Evolutionary conservation across 2,113 vertebrate genomes (phyloP), one percentile per base, ranked within the genome.

Genomic region (Larimichthys crocea): DNA sequence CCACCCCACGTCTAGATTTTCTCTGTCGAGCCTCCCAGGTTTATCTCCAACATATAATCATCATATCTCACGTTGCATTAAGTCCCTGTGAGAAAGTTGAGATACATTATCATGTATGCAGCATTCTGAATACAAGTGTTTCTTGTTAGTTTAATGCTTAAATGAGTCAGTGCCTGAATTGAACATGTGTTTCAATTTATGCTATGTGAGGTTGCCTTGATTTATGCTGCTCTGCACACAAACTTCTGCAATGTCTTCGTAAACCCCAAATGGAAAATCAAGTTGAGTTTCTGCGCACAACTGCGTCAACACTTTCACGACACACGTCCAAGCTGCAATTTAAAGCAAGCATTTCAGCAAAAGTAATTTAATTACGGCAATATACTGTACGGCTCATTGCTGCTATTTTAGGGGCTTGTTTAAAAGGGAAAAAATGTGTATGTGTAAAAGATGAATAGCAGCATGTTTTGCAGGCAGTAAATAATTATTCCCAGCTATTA

Each of bases 131-230:
- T 75, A 65, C 31, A 52, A 89, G 74, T 84, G 85, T 89, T 88
- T 87, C 80, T 61, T 31, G 79, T 88, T 85, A 84, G 57, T 69
- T 59, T 70, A 76, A 73, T 80, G 60, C 60, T 71, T 68, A 83
- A 82, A 84, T 86, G 57, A 87, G 80, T 46, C 29, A 2, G 17
- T 26, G 71, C 40, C 73, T 60, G 64, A 29, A 80, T 69, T 62
- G 84, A 77, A 80, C 87, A 89, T 74, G 52, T 90, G 87, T 89
- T 91, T 91, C 76, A 83, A 73, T 84, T 89, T 83, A 89, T 67
- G 10, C 74, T 24, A 46, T 46, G 74, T 68, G 74, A 82, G 70
- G 26, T 64, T 80, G 86, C 64, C 62, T 73, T 85, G 88, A 91
- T 90, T 89, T 85, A 88, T 50, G 22, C 78, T 26, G 46, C 78